Percentiles rank a stretch among this genome's conserved stretches.
Evolutionary conservation across 2,888 invertebrate genomes (phyloP).

Genomic region (Rhingia rostrata): DNA sequence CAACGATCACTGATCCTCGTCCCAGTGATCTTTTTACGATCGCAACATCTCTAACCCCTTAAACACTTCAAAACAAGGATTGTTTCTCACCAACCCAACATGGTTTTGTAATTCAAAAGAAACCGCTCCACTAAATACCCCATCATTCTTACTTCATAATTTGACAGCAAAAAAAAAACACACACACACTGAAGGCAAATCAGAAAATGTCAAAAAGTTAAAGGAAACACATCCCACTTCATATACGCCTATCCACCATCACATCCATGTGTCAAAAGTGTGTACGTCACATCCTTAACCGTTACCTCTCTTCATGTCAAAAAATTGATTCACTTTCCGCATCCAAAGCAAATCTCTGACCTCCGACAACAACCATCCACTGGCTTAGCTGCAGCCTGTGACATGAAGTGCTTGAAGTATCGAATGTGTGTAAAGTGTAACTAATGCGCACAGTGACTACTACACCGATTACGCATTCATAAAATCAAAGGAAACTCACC

Average conservation of each 20-base stretch:
- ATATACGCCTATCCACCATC: background rate
- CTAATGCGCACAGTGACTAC: conserved; percentile 46
- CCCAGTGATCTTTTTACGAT: too few species aligned
- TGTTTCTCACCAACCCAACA: background rate
- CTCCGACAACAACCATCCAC: conserved; percentile 51
- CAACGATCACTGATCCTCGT: too few species aligned
- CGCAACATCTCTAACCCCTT: too few species aligned
- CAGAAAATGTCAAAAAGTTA: conserved; percentile 34
- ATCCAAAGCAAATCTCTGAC: conserved; percentile 50
- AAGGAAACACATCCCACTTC: conserved; percentile 31
- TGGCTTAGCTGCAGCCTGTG: background rate
- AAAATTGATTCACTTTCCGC: conserved; percentile 34
- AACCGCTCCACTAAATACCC: conserved; percentile 47
- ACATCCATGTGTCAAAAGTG: conserved; percentile 55
- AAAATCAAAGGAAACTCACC: conserved; percentile 67
- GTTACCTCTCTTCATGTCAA: conserved; percentile 53
- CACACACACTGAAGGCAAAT: background rate
- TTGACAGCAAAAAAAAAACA: conserved; percentile 38
- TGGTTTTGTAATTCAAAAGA: conserved; percentile 45
- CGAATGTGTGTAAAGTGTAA: conserved; percentile 32
- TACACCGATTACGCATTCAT: conserved; percentile 7
- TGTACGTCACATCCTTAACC: conserved; percentile 41
- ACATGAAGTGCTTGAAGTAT: conserved; percentile 31
- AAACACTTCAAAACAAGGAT: background rate
- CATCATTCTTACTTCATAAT: conserved; percentile 47